These are phyloP conservation scores for Parnassius glacialis DNA, from an alignment of 2,888 invertebrate genomes.

Conservation along the genomic window DNA sequence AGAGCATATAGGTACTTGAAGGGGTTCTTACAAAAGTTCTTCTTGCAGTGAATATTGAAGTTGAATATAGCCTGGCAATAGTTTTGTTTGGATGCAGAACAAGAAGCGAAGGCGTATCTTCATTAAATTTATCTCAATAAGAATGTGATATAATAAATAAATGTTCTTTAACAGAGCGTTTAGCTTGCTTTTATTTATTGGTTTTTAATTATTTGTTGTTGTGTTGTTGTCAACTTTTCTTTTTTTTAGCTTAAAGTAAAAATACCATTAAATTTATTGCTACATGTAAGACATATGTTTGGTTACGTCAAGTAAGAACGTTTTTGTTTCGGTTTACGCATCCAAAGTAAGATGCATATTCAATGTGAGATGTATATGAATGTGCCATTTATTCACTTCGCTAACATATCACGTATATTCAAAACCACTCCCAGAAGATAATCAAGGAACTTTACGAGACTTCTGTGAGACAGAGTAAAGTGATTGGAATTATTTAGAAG, in stretches of 20 bases:
- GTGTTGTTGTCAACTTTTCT: conserved; percentile 1
- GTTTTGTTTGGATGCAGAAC: conserved; percentile 10
- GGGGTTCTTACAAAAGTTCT: conserved; percentile 15
- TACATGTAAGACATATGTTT: conserved; percentile 4
- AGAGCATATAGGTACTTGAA: conserved; percentile 19
- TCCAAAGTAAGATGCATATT: conserved; percentile 18
- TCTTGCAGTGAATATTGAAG: conserved; percentile 12
- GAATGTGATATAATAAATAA: conserved; percentile 12
- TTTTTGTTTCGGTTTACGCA: conserved; percentile 13
- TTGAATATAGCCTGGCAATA: conserved; percentile 13
- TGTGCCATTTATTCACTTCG: conserved; percentile 36
- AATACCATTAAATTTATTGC: conserved; percentile 7
- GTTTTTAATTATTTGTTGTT: conserved; percentile 12
- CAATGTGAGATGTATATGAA: conserved; percentile 33
- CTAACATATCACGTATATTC: conserved; percentile 53
- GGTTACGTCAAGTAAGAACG: conserved; percentile 3
- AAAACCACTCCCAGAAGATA: conserved; percentile 54
- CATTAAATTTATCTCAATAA: conserved; percentile 5
- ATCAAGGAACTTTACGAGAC: conserved; percentile 58
- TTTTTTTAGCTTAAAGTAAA: conserved; percentile 3
- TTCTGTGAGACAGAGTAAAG: conserved; percentile 44
- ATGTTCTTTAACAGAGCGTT: conserved; percentile 10
- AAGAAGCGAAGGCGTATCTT: conserved; percentile 4
- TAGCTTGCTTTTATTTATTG: conserved; percentile 15
- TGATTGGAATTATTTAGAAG: conserved; percentile 59